Base-by-base conservation (phyloP, 1,140 invertebrate species). In the Mizuhopecten yessoensis region DNA sequence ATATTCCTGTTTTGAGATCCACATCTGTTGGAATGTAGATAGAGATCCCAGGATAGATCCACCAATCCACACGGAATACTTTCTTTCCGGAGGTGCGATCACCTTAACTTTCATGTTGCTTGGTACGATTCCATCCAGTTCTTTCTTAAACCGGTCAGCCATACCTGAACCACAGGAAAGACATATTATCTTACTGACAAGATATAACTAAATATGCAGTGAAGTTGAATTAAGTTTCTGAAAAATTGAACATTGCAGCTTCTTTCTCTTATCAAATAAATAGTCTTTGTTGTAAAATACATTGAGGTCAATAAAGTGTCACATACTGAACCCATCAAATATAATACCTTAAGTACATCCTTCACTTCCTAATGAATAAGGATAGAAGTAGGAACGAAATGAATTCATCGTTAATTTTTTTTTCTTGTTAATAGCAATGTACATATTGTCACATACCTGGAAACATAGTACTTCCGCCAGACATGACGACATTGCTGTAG, bases 401-500 rank as follows among this genome's bases (percentile, higher is more conserved):
- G n/a, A n/a, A n/a, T n/a, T n/a, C n/a, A n/a, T n/a, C n/a, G n/a
- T n/a, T n/a, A n/a, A n/a, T n/a, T n/a, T n/a, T n/a, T n/a, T n/a
- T n/a, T n/a, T n/a, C n/a, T n/a, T n/a, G n/a, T n/a, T n/a, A n/a
- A n/a, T n/a, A n/a, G 23, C 2, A 57, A 34, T 34, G 29, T 9
- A 34, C 36, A 7, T 87, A 34, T 87, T 34, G 1, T n/a, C n/a
- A 92, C 91, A 89, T 92, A 93, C 95, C 95, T 34, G 94, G 97
- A 94, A 96, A 97, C 97, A 97, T 97, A 86, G 97, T 97, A 90
- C 97, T 97, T 90, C 97, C 97, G 90, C 97, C 97, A 91, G 93
- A 95, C 91, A 93, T 94, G n/a, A 97, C 97, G 88, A 96, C 98
- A 97, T 99, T 99, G 97, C 98, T 98, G 96, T 98, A 99, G 96